Evolutionary conservation across 2,888 invertebrate species (phyloP).

Genomic region (Drosophila meridionalis): DNA sequence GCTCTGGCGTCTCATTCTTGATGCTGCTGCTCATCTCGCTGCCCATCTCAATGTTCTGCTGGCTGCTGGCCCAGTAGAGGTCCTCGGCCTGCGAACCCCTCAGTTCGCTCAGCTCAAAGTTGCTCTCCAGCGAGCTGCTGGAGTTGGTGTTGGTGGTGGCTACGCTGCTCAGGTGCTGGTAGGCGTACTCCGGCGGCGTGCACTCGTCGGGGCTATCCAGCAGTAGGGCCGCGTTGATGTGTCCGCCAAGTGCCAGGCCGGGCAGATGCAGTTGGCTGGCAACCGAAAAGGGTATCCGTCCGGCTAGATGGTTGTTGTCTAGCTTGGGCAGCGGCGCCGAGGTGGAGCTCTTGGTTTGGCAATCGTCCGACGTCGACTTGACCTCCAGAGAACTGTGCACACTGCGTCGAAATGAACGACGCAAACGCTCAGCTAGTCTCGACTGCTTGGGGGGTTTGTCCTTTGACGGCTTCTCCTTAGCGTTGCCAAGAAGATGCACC

Average conservation of each 20-base stretch:
- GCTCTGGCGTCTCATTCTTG: slow-evolving; percentile 32
- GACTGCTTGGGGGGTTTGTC: slow-evolving; percentile 73
- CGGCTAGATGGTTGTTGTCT: slow-evolving; percentile 51
- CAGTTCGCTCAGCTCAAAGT: slow-evolving; percentile 71
- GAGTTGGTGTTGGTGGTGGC: slow-evolving; percentile 81
- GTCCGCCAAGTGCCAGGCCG: slow-evolving; percentile 67
- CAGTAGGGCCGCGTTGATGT: slow-evolving; percentile 80
- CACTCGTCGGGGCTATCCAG: slow-evolving; percentile 83
- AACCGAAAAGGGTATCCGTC: slow-evolving; percentile 56
- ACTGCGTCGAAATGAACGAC: slow-evolving; percentile 81
- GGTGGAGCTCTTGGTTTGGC: slow-evolving; percentile 26
- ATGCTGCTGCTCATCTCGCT: slow-evolving; percentile 77
- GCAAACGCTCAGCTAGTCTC: slow-evolving; percentile 78
- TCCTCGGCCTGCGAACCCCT: slow-evolving; percentile 69
- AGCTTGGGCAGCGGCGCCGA: slow-evolving; percentile 34
- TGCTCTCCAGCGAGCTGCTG: slow-evolving; percentile 81
- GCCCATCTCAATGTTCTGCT: slow-evolving; percentile 77
- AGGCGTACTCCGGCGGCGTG: slow-evolving; percentile 83
- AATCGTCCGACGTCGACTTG: slow-evolving; percentile 60
- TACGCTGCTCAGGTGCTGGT: slow-evolving; percentile 81
- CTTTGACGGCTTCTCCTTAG: slow-evolving; percentile 66
- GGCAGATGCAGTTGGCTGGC: slow-evolving; percentile 64
- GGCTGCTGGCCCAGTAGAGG: slow-evolving; percentile 75
- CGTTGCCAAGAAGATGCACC: slow-evolving; percentile 63
- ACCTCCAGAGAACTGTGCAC: slow-evolving; percentile 79